These are phyloP conservation scores for Barnardius zonarius DNA, from an alignment of 2,113 vertebrate species.

Conservation along the genomic window DNA sequence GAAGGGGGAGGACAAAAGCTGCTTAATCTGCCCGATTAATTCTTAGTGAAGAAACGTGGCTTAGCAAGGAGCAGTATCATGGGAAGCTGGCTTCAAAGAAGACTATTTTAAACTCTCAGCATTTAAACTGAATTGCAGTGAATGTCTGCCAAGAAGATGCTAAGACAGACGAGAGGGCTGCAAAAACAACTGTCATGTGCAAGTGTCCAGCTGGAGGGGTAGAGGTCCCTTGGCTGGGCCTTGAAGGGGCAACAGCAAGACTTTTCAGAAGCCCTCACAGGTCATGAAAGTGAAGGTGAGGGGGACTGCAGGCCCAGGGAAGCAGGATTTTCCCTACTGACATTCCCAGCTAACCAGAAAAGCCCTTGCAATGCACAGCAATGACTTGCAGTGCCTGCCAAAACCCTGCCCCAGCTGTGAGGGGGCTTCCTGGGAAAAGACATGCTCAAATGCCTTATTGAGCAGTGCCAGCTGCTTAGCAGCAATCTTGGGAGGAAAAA, in stretches of 20 bases:
- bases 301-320: rapidly evolving
- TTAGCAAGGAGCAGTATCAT: not conserved
- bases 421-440: not conserved
- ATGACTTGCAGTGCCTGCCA: rapidly evolving
- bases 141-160: not conserved
- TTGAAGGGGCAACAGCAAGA: rapidly evolving
- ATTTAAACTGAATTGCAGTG: not conserved
- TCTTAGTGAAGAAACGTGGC: not conserved
- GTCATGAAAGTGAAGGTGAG: not conserved
- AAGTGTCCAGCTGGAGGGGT: rapidly evolving
- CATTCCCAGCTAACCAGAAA: rapidly evolving
- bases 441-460: not conserved
- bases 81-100: not conserved
- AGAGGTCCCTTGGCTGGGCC: rapidly evolving
- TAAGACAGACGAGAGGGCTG: not conserved
- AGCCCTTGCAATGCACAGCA: rapidly evolving
- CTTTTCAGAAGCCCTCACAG: not conserved
- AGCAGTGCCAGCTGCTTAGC: not conserved
- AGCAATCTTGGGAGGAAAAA: not conserved
- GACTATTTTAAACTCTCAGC: not conserved
- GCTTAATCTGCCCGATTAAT: not conserved
- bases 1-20: not conserved
- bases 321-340: not conserved
- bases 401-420: not conserved
- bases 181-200: rapidly evolving